A percentile compares a stretch with the other conserved stretches of the same genome.
These are phyloP conservation scores for Tolmerus cingulatus DNA, from an alignment of 2,888 invertebrate species.

Conservation along the genomic window DNA sequence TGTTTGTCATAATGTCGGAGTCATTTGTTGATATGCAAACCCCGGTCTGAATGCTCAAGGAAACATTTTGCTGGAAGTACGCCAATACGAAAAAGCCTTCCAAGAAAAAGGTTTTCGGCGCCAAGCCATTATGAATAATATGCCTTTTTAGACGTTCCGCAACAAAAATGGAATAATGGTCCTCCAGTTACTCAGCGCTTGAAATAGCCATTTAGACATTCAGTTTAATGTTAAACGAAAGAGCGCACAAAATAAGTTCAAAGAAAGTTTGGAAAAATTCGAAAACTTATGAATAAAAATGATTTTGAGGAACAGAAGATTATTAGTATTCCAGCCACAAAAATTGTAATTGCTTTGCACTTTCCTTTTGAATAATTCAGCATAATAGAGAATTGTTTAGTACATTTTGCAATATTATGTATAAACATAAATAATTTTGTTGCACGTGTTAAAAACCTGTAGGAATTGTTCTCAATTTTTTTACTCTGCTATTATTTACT, in stretches of 20 bases:
- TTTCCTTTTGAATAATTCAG: neutral
- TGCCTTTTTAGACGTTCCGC: neutral
- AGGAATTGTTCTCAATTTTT: too few species aligned
- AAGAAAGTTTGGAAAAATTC: neutral
- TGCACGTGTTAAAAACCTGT: too few species aligned
- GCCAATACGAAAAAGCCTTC: neutral
- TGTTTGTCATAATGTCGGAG: neutral
- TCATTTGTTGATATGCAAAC: neutral
- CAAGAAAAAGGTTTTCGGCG: neutral
- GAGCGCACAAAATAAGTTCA: neutral
- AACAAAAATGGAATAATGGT: neutral
- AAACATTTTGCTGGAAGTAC: neutral
- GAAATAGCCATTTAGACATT: neutral
- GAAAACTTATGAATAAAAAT: neutral
- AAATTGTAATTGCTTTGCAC: neutral
- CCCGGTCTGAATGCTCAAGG: neutral
- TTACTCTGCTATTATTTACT: too few species aligned
- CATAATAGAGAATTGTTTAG: too few species aligned
- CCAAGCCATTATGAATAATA: neutral
- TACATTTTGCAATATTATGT: too few species aligned
- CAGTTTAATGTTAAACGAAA: neutral
- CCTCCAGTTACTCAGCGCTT: neutral
- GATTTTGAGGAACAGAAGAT: neutral
- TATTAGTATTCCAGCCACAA: neutral
- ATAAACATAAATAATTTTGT: too few species aligned